phyloP scores from a whole-genome alignment of 2,113 vertebrate species.

The Oriolus oriolus region DNA sequence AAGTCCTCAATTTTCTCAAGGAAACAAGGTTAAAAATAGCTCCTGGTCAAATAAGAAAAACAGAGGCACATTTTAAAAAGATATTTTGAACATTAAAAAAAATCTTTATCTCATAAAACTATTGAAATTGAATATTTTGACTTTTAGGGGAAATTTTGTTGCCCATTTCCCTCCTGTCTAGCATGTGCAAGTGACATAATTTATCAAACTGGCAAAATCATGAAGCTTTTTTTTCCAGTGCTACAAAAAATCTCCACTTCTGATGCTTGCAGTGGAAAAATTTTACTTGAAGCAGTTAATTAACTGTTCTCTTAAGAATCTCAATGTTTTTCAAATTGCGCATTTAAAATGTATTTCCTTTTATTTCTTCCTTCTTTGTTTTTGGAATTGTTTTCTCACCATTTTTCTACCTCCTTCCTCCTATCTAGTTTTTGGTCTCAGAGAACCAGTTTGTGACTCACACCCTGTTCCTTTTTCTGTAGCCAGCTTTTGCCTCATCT shows the following conservation, averaged over 20 bases:
- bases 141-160: not conserved
- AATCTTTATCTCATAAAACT: not conserved
- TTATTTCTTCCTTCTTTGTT: not conserved
- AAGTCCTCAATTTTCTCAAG: not conserved
- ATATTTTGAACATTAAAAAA: not conserved
- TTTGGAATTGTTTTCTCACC: not conserved
- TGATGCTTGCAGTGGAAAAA: not conserved
- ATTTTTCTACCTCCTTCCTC: not conserved
- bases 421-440: not conserved
- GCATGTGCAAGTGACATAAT: not conserved
- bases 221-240: not conserved
- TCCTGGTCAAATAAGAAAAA: not conserved
- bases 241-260: not conserved
- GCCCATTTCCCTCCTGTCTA: not conserved
- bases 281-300: not conserved
- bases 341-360: not conserved
- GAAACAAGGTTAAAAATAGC: not conserved
- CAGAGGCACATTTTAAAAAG: not conserved
- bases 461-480: slow-evolving; percentile 13
- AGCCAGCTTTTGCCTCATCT: slow-evolving; percentile 14
- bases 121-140: not conserved
- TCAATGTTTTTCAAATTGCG: not conserved
- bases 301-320: not conserved
- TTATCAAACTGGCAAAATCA: not conserved
- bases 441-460: slow-evolving; percentile 38